Base-by-base conservation (phyloP, 2,888 invertebrate genomes). In the Melangyna quadrimaculata region DNA sequence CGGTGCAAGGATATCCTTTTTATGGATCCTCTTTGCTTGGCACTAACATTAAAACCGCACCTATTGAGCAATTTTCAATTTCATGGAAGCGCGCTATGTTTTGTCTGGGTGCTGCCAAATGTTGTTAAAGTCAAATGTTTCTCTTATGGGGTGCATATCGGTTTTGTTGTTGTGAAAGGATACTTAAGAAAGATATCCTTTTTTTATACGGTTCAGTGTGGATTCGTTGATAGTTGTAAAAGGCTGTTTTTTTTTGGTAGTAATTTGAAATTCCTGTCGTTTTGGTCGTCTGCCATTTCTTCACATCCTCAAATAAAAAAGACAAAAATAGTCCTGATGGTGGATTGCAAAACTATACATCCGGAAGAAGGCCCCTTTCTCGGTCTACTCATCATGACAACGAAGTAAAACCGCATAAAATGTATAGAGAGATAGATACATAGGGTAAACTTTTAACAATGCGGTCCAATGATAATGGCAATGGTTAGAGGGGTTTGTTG, bases 401-500 rank as follows among this genome's bases (percentile, higher is more conserved):
- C 37, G 32, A 45, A 63, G 63, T 51, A n/a, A 65, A 74, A 71
- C 78, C 71, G 29, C 75, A 65, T 48, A 45, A 53, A 67, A 74
- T 78, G 74, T 78, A 45, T 22, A 77, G 9, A 22, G 14, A 12
- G 14, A n/a, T 48, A 51, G 14, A 55, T 32, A 61, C 24, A 27
- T 12, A 7, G 55, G 35, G 69, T 37, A 59, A 59, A 79, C 75
- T 71, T 84, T 79, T 84, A 75, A 84, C 83, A 79, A 84, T 84
- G 79, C 71, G 83, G 78, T 73, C 53, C 27, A 53, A 43, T 72
- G 51, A 35, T 67, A 59, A 67, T 67, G 67, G 45, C 32, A 35
- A 22, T 74, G 75, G 45, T 22, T 53, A 22, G n/a, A n/a, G 19
- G 37, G 17, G 51, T n/a, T 3, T 61, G 43, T 55, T 40, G 37